Percentiles rank a stretch among this genome's conserved stretches.
Conservation (phyloP, 2,797 vertebrate genomes). For the Paramormyrops hopkinsi region DNA sequence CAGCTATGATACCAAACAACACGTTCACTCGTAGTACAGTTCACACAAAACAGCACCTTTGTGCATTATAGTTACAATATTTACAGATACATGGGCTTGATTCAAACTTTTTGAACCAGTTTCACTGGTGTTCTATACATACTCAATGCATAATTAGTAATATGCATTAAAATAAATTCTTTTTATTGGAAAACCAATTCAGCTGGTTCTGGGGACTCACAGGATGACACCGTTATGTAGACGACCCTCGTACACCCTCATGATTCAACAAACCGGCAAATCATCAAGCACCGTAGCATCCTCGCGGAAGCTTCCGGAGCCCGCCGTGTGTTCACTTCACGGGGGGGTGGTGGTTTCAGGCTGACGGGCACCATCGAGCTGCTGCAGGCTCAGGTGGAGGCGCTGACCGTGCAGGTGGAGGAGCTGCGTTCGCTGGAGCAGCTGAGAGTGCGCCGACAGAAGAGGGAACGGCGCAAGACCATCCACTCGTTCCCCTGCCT, state of each 20-base stretch:
- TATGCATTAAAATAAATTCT: neutral
- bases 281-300: neutral
- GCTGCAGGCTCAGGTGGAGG: constrained; percentile 85
- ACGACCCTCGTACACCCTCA: neutral
- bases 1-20: neutral
- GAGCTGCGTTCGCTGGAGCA: constrained; percentile 80
- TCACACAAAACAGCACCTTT: neutral
- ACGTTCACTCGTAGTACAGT: neutral
- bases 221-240: neutral
- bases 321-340: neutral
- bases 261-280: neutral
- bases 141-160: neutral
- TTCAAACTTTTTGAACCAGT: neutral
- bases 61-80: neutral
- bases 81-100: neutral
- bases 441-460: constrained; percentile 78
- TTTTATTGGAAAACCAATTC: neutral
- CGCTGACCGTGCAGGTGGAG: constrained; percentile 82
- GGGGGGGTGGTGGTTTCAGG: constrained; percentile 44
- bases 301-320: neutral
- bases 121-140: neutral
- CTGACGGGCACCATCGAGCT: constrained; percentile 77
- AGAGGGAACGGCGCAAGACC: constrained; percentile 84
- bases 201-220: neutral
- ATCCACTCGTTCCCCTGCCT: constrained; percentile 87